Conservation (phyloP, 2,113 vertebrate genomes). For the cattle (Bos taurus) region ARS-UCD2.0 NC_037357.1:81777501-81778000, state of each 20-base stretch:
- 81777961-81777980: neutral
- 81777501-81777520: neutral
- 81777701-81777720: slow-evolving; percentile 9
- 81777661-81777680: neutral
- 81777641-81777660: neutral
- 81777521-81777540: neutral
- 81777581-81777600: neutral
- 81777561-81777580: neutral
- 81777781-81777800: neutral
- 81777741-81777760: slow-evolving; percentile 2
- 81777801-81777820: neutral
- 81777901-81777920: slow-evolving; percentile 20
- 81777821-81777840: neutral
- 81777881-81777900: neutral
- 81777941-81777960: neutral
- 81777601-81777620: neutral
- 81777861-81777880: neutral
- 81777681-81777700: neutral
- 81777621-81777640: neutral
- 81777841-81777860: neutral
- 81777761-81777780: slow-evolving; percentile 8
- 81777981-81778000: neutral
- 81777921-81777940: neutral
- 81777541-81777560: neutral
- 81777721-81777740: neutral